phyloP scores from a whole-genome alignment of 2,888 invertebrate species.

The Cheiracanthium punctorium region DNA sequence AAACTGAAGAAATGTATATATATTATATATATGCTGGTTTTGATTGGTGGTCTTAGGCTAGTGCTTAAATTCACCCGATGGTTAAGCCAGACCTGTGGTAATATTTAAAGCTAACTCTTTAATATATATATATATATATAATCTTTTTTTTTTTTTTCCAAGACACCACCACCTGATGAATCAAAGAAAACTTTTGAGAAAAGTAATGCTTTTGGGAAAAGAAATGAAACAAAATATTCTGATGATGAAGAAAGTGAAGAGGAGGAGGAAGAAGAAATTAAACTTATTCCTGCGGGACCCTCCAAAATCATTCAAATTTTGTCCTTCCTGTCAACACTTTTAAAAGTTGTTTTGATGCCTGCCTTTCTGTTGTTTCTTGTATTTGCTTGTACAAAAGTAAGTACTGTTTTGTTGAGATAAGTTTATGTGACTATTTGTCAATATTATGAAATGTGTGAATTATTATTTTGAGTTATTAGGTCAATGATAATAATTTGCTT shows the following conservation, averaged over 20 bases:
- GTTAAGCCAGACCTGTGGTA: no score
- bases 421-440: no score
- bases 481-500: no score
- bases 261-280: slow-evolving; percentile 45
- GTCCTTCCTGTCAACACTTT: slow-evolving; percentile 31
- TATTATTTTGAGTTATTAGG: no score
- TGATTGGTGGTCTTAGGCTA: no score
- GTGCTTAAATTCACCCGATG: no score
- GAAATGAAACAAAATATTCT: slow-evolving; percentile 31
- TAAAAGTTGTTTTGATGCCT: slow-evolving; percentile 29
- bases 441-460: no score
- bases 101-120: no score
- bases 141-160: background rate
- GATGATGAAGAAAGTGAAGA: slow-evolving; percentile 52
- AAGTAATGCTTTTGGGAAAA: background rate
- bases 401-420: no score
- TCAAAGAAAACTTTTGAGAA: background rate
- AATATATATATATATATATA: no score
- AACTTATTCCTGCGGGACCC: background rate
- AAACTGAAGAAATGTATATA: no score
- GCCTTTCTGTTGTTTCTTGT: slow-evolving; percentile 36
- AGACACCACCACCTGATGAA: slow-evolving; percentile 2
- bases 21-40: no score
- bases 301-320: slow-evolving; percentile 8
- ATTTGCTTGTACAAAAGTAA: slow-evolving; percentile 54